Conservation (phyloP, 2,797 vertebrate species). For the Gallinago stenura region DNA sequence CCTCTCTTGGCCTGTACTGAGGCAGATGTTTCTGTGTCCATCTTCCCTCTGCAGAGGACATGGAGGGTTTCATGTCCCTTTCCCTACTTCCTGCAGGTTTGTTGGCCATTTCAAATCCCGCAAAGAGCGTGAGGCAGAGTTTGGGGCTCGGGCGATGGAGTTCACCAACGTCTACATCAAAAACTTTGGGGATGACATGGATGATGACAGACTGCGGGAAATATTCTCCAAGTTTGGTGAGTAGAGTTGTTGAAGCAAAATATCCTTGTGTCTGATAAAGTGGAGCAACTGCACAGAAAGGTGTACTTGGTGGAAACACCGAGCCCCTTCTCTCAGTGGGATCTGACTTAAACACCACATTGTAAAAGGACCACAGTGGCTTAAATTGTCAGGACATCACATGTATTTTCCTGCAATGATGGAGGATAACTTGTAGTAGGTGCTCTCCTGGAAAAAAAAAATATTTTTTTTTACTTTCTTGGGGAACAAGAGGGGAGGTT, state of each 20-base stretch:
- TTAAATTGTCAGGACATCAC: neutral
- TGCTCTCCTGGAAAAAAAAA: neutral
- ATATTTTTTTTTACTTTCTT: neutral
- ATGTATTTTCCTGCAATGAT: neutral
- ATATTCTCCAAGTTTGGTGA: slow-evolving; percentile 91
- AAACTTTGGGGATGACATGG: slow-evolving; percentile 92
- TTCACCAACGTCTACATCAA: slow-evolving; percentile 99
- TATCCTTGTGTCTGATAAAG: fast-evolving
- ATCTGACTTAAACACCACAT: neutral
- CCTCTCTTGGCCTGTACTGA: neutral
- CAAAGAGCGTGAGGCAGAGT: slow-evolving; percentile 91
- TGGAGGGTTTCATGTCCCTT: neutral
- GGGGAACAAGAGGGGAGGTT: fast-evolving
- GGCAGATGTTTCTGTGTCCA: neutral
- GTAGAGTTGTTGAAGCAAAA: neutral
- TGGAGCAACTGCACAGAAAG: neutral
- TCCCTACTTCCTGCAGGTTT: slow-evolving; percentile 81
- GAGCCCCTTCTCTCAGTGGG: fast-evolving
- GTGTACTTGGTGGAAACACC: neutral
- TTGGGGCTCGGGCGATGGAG: slow-evolving; percentile 87
- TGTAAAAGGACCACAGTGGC: neutral
- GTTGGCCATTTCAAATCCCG: slow-evolving; percentile 97
- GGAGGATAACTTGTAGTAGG: neutral
- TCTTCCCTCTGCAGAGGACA: fast-evolving
- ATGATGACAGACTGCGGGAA: slow-evolving; percentile 86